These are phyloP conservation scores for Mesorhabditis belari DNA, from an alignment of 2,888 invertebrate genomes.

Conservation along the genomic window DNA sequence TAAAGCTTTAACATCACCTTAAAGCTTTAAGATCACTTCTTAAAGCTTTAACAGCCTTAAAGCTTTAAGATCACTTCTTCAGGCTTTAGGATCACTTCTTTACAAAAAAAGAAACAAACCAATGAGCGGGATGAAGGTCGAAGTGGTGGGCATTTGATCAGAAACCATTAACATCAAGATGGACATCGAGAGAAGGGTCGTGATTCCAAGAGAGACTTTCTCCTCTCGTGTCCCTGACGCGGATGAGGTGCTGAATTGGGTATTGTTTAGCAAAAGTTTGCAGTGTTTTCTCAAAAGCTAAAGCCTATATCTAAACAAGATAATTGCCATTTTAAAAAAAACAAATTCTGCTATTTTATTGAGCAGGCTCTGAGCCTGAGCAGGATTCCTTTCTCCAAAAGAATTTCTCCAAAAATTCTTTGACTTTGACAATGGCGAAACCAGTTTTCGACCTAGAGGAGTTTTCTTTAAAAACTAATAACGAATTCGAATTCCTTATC, in stretches of 20 bases:
- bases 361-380: no score
- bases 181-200: conserved; percentile 56
- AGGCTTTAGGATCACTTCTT: not conserved
- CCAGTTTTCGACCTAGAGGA: no score
- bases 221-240: conserved; percentile 55
- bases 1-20: not conserved
- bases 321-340: no score
- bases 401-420: no score
- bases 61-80: not conserved
- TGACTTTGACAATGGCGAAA: no score
- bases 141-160: conserved; percentile 58
- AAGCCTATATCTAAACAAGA: no score
- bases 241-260: conserved; percentile 52
- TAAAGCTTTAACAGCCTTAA: not conserved
- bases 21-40: no score
- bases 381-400: no score
- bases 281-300: no score
- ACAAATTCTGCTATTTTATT: no score
- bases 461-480: no score
- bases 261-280: not conserved
- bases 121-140: conserved; percentile 58
- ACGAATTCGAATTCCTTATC: no score
- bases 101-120: conserved; percentile 47
- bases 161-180: conserved; percentile 58
- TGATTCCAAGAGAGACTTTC: conserved; percentile 58